phyloP scores from a whole-genome alignment of 2,888 invertebrate genomes.

The Rugalucina vietnamica region DNA sequence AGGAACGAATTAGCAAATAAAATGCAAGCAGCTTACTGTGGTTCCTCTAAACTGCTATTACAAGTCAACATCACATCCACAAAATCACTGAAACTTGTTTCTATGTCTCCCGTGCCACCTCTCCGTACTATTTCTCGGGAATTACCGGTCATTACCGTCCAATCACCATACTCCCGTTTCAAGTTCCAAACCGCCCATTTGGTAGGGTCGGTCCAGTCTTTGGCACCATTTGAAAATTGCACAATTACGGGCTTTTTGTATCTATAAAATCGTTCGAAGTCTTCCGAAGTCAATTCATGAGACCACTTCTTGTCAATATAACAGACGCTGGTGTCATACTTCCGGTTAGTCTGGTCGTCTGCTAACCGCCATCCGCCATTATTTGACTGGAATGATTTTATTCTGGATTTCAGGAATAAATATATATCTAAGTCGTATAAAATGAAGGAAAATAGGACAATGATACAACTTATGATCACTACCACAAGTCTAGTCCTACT shows the following conservation, averaged over 20 bases:
- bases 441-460: background rate
- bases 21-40: conserved; percentile 70
- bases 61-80: conserved; percentile 66
- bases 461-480: background rate
- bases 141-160: conserved; percentile 73
- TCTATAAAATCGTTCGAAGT: conserved; percentile 74
- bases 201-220: conserved; percentile 74
- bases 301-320: conserved; percentile 68
- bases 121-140: conserved; percentile 77
- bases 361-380: conserved; percentile 72
- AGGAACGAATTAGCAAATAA: too few relatives aligned
- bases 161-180: conserved; percentile 72
- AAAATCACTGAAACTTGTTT: conserved; percentile 71
- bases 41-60: conserved; percentile 63
- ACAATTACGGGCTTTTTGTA: conserved; percentile 77
- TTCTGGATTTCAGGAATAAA: background rate
- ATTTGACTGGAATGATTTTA: background rate
- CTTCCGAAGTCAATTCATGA: conserved; percentile 61
- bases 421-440: background rate
- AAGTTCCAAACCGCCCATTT: conserved; percentile 72
- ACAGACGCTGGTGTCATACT: conserved; percentile 67
- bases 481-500: background rate
- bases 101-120: conserved; percentile 75
- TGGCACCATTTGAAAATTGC: conserved; percentile 74
- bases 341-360: conserved; percentile 47